Evolutionary conservation across 1,140 invertebrate genomes (phyloP), one percentile per base, ranked within the genome.

Genomic region (Nephila pilipes): DNA sequence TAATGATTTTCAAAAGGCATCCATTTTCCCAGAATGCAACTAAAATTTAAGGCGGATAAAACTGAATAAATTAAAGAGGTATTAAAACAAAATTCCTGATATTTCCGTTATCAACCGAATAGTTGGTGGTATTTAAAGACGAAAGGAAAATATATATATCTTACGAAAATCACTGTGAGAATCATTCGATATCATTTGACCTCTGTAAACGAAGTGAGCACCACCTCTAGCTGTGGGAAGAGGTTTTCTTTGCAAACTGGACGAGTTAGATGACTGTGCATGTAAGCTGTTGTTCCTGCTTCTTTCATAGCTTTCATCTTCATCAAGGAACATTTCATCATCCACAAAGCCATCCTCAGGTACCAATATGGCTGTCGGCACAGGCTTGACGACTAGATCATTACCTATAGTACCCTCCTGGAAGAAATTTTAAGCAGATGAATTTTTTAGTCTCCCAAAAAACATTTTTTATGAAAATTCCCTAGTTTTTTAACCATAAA

Each of bases 351-450:
- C 96, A 96, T 94, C 91, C 36, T 94, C 94, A 29, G 93, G 79
- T 20, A 94, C 93, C 57, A 81, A 57, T 16, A 80, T 97, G 96
- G 91, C 97, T n/a, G 93, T 96, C 54, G 98, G 98, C 90, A 98
- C 96, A 91, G 98, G 98, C 95, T 97, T 97, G 94, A 99, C 98
- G 87, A 98, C 97, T 94, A 98, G 95, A 94, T 98, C 97, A 95
- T 97, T 97, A 90, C 98, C 98, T 94, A 99, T 98, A 92, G 98
- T 98, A 94, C 98, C 98, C 96, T 99, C 98, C 98, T 98, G 95
- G 32, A 80, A 36, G 14, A 55, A 55, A 38, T 60, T 60, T 60
- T 22, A 46, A 4, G 12, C 12, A 46, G 12, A 10, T 10, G 46
- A 46, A 46, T 10, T 46, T 46, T 46, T 46, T 46, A 46, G 6